Conservation (phyloP, 1,140 invertebrate species). For the Drosophila mauritiana region DNA sequence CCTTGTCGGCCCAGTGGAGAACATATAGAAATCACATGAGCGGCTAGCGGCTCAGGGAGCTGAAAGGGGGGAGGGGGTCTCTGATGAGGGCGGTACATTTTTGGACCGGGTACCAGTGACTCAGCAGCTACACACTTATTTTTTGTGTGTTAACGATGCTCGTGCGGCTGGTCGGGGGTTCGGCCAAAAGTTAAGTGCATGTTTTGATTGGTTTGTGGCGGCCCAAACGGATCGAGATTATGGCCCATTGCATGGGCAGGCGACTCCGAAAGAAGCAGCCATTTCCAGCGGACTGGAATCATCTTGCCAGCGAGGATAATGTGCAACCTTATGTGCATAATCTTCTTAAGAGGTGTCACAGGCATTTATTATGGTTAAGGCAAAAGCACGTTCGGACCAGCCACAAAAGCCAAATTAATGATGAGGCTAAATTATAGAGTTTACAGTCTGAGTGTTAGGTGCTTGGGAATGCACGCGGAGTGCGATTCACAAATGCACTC, state of each 20-base stretch:
- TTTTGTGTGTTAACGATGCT: slow-evolving; percentile 58
- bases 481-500: slow-evolving; percentile 2
- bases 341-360: slow-evolving; percentile 60
- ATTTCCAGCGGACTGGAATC: not conserved
- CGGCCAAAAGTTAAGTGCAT: slow-evolving; percentile 75
- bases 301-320: slow-evolving; percentile 46
- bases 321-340: slow-evolving; percentile 61
- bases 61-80: not conserved
- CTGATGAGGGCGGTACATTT: slow-evolving; percentile 43
- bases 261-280: slow-evolving; percentile 5
- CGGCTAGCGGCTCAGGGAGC: not conserved
- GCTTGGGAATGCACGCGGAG: slow-evolving; percentile 13
- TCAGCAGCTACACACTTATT: slow-evolving; percentile 53
- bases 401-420: slow-evolving; percentile 50
- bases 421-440: slow-evolving; percentile 45
- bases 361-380: slow-evolving; percentile 45
- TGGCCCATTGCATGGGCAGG: slow-evolving; percentile 48
- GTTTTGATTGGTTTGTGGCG: slow-evolving; percentile 78
- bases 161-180: slow-evolving; percentile 27
- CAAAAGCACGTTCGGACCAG: not conserved
- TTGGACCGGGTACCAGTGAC: slow-evolving; percentile 57
- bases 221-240: slow-evolving; percentile 64
- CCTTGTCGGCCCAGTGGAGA: slow-evolving; percentile 11
- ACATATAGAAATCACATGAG: not conserved
- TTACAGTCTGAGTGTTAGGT: slow-evolving; percentile 5